Evolutionary conservation across 2,113 vertebrate species (phyloP), one percentile per base, ranked within the genome.

Genomic region (Pollachius pollachius): DNA sequence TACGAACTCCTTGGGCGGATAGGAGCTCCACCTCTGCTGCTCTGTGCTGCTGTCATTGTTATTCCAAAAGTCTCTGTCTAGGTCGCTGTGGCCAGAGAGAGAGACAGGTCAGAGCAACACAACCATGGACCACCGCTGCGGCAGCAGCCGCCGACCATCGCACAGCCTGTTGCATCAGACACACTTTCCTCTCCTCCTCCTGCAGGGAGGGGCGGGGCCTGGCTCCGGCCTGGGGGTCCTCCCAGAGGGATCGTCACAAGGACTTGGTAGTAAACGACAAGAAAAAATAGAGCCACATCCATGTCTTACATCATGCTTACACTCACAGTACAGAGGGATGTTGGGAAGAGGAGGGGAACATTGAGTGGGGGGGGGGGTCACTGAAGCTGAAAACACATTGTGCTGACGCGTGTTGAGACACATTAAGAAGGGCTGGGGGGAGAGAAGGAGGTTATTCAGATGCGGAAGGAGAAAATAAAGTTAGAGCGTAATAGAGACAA

Each of bases 31-130:
- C 94, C 96, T 96, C 95, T 98, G 97, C 92, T 99, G 97, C 93
- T 97, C 95, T 94, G 94, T 96, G 94, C 95, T 96, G 95, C 95
- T 99, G 94, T 99, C 97, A 95, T 99, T 99, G 94, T 99, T 99
- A 96, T 99, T 99, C 97, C 97, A 99, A 96, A 99, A 99, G 95
- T 99, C 97, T 96, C 96, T 98, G 96, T 99, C 97, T 94, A 99
- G 95, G 94, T 99, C 97, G 90, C 97, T 99, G 41, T 77, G 94
- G 94, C 92, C 94, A 90, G 83, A 85, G 80, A 90, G 80, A 88
- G 77, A 87, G 74, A 87, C 81, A 86, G 79, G 85, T 88, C 84
- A 87, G 85, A 90, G 84, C 78, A 85, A 84, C 79, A 90, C 75
- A 82, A 82, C 81, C 52, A 75, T 48, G 78, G 75, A 86, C 79